phyloP scores from a whole-genome alignment of 1,140 invertebrate species.

The Euura lappo region DNA sequence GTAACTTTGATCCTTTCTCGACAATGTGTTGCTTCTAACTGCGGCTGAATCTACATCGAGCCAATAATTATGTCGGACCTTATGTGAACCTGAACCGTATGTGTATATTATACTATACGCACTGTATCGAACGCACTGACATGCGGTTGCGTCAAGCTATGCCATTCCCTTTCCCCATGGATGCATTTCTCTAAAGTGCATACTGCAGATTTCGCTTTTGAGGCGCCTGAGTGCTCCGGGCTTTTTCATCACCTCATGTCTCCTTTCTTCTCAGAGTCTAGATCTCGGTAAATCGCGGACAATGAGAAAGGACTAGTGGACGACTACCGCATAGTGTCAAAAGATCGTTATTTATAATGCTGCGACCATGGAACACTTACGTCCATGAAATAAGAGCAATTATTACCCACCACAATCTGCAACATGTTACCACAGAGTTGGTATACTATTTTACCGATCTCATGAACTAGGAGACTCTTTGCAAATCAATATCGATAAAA shows the following conservation, averaged over 20 bases:
- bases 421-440: too few species aligned
- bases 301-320: too few species aligned
- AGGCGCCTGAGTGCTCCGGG: too few species aligned
- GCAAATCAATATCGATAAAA: background rate
- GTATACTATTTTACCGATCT: too few species aligned
- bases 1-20: too few species aligned
- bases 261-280: background rate
- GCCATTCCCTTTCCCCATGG: slow-evolving; percentile 49
- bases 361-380: background rate
- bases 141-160: slow-evolving; percentile 33
- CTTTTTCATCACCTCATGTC: background rate
- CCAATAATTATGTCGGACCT: background rate
- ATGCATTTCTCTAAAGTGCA: slow-evolving; percentile 24
- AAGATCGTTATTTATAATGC: background rate
- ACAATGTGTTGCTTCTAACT: background rate
- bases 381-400: too few species aligned
- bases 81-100: background rate
- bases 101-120: background rate
- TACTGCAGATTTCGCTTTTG: too few species aligned
- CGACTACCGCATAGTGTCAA: background rate
- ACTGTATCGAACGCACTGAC: slow-evolving; percentile 19
- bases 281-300: too few species aligned
- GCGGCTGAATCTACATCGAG: background rate
- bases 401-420: too few species aligned
- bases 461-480: too few species aligned